A percentile compares a stretch with the other conserved stretches of the same genome.
These are phyloP conservation scores for Cetoscarus ocellatus DNA, from an alignment of 2,797 vertebrate genomes.

Conservation along the genomic window DNA sequence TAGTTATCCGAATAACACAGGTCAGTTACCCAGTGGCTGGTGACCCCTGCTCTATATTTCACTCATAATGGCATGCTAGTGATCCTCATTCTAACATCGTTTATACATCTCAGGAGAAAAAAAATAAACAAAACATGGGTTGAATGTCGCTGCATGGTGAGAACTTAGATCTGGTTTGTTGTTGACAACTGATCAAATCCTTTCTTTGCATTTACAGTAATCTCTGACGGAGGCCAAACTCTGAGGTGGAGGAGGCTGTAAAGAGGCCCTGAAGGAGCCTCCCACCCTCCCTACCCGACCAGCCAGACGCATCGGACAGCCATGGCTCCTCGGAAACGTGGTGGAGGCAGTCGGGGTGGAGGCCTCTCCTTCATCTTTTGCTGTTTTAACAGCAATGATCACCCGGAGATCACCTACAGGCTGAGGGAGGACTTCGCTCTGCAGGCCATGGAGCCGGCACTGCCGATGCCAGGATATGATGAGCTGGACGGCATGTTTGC, in stretches of 20 bases:
- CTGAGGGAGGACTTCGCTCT: slow-evolving; percentile 94
- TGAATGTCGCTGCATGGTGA: too few species aligned
- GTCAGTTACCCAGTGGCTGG: too few species aligned
- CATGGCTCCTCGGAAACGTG: slow-evolving; percentile 97
- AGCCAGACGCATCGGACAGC: slow-evolving; percentile 49
- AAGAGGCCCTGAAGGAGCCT: slow-evolving; percentile 76
- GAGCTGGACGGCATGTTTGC: slow-evolving; percentile 97
- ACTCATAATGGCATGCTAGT: too few species aligned
- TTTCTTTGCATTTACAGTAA: slow-evolving; percentile 59
- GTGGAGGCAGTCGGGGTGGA: slow-evolving; percentile 80
- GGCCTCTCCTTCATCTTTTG: slow-evolving; percentile 95
- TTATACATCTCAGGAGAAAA: background rate
- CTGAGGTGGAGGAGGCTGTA: slow-evolving; percentile 77
- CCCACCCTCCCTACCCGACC: slow-evolving; percentile 65
- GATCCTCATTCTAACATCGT: too few species aligned
- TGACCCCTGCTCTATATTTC: too few species aligned
- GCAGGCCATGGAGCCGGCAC: slow-evolving; percentile 93
- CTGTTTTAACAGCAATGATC: slow-evolving; percentile 95
- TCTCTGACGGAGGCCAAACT: slow-evolving; percentile 79
- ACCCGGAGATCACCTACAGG: slow-evolving; percentile 97
- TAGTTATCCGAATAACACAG: too few species aligned
- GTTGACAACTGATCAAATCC: slow-evolving; percentile 12
- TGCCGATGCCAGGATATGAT: slow-evolving; percentile 93
- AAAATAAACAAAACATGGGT: too few species aligned
- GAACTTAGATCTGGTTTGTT: background rate